Percentiles rank a stretch among this genome's conserved stretches.
phyloP scores from a whole-genome alignment of 2,113 vertebrate genomes.

The Ovis aries region ARS-UI_Ramb_v3.0 NC_056055.1:217947001-217947500 shows the following conservation, averaged over 20 bases:
- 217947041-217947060: background rate
- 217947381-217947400: background rate
- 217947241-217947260: background rate
- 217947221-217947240: background rate
- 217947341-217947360: background rate
- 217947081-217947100: background rate
- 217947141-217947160: background rate
- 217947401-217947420: background rate
- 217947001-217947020: rapidly evolving
- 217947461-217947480: background rate
- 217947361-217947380: background rate
- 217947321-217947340: background rate
- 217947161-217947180: background rate
- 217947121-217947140: background rate
- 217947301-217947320: background rate
- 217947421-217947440: background rate
- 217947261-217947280: background rate
- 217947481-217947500: background rate
- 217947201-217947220: background rate
- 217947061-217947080: background rate
- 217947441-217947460: background rate
- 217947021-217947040: background rate
- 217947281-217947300: background rate
- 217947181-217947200: background rate
- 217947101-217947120: background rate